A percentile compares a stretch with the other conserved stretches of the same genome.
Evolutionary conservation across 2,113 vertebrate species (phyloP).

Genomic region (pig (Sus scrofa)): T2T-Sscrofa CM000812.6:24570001-24570500

Average conservation of each 20-base stretch:
- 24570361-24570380: background rate
- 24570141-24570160: background rate
- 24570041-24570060: background rate
- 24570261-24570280: background rate
- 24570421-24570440: background rate
- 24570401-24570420: background rate
- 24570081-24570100: background rate
- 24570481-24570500: background rate
- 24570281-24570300: background rate
- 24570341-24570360: background rate
- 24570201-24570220: background rate
- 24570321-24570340: background rate
- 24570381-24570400: background rate
- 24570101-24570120: background rate
- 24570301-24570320: background rate
- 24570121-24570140: background rate
- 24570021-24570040: background rate
- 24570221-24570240: background rate
- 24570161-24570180: background rate
- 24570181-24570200: fast-evolving
- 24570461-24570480: background rate
- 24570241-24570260: background rate
- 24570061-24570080: background rate
- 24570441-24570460: background rate
- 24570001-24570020: background rate